Conservation (phyloP, 2,888 invertebrate genomes). For the Anoncus sp. region DNA sequence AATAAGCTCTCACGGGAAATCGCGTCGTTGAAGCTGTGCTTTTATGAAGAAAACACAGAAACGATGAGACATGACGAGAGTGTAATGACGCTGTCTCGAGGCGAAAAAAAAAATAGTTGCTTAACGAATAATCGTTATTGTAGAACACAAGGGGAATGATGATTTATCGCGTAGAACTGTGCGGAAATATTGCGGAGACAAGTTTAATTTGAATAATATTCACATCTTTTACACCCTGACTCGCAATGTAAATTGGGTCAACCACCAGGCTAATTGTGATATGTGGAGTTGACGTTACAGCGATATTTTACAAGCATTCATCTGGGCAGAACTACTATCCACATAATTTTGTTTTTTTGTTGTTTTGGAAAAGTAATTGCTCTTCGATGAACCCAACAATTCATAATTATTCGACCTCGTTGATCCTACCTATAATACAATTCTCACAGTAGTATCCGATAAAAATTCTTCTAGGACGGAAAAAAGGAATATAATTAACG, state of each 20-base stretch:
- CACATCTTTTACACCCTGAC: background rate
- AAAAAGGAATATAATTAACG: conserved; percentile 35
- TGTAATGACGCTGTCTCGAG: no score
- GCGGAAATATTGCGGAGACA: background rate
- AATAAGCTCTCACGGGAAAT: conserved; percentile 52
- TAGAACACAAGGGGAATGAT: conserved; percentile 9
- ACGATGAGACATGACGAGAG: no score
- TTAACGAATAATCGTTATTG: conserved; percentile 19
- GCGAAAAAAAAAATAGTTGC: background rate
- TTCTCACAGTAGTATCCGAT: background rate
- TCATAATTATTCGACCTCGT: background rate
- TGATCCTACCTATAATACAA: background rate
- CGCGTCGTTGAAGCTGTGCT: conserved; percentile 8
- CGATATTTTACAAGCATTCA: no score
- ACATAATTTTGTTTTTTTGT: no score
- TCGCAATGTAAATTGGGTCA: background rate
- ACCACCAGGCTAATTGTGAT: background rate
- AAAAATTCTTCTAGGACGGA: background rate
- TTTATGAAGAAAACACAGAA: conserved; percentile 23
- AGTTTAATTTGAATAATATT: background rate
- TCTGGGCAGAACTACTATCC: no score
- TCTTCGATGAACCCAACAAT: background rate
- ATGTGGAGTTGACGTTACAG: no score
- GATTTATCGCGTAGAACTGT: background rate
- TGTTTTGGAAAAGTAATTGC: background rate